These are phyloP conservation scores for Solen grandis DNA, from an alignment of 1,140 invertebrate genomes.

Conservation along the genomic window DNA sequence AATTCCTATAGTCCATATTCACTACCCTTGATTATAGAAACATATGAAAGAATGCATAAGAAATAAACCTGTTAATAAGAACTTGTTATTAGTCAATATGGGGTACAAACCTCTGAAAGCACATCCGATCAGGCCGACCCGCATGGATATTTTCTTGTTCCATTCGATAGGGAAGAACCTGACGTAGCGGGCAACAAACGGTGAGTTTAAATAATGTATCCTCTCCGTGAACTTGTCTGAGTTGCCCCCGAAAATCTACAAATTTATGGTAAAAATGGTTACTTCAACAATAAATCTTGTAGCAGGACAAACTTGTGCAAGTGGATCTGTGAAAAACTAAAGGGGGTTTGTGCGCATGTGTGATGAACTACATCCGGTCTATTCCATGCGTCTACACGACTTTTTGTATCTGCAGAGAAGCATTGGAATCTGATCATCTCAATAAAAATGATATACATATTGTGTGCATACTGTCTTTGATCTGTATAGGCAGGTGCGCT, in stretches of 20 bases:
- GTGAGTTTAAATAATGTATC: conserved; percentile 83
- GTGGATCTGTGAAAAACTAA: conserved; percentile 29
- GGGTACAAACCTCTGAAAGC: conserved; percentile 82
- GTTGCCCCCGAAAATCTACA: conserved; percentile 83
- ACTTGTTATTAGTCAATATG: too few relatives aligned
- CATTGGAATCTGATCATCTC: too few relatives aligned
- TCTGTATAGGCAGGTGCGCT: too few relatives aligned
- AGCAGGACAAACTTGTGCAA: background rate
- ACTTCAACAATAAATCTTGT: too few relatives aligned
- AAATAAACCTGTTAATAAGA: too few relatives aligned
- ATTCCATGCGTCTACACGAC: conserved; percentile 22
- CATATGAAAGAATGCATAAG: too few relatives aligned
- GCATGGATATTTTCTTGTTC: conserved; percentile 82
- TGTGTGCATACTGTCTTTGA: too few relatives aligned
- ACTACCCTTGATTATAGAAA: too few relatives aligned
- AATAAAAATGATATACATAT: too few relatives aligned
- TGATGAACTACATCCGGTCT: conserved; percentile 17
- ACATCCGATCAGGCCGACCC: conserved; percentile 83
- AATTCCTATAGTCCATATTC: too few relatives aligned
- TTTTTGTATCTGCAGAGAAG: too few relatives aligned
- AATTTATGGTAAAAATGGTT: too few relatives aligned
- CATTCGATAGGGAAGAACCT: conserved; percentile 83
- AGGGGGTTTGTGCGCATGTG: conserved; percentile 39
- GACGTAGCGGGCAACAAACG: conserved; percentile 83
- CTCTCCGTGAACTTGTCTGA: conserved; percentile 83